Base-by-base conservation (phyloP, 2,113 vertebrate genomes). In the Cheilinus undulatus region DNA sequence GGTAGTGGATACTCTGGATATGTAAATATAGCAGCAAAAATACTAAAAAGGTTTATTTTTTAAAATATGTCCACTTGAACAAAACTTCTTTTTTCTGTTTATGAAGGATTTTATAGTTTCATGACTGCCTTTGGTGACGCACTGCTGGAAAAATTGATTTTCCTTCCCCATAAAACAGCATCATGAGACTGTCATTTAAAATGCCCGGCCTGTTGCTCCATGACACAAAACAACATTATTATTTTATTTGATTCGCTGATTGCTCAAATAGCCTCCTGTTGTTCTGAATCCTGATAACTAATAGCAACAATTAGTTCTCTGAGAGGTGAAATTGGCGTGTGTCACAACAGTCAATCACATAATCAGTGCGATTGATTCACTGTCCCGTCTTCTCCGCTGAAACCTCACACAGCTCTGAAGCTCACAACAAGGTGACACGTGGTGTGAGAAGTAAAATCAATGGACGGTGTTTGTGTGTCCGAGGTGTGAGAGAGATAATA, bases 401-500 rank as follows among this genome's bases (percentile, higher is more conserved):
- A 52, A n/a, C 52, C 22, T 22, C 12, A 17, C 53, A 2, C 6
- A 5, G 28, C 26, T 5, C 30, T 32, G 6, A 32, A 2, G 10
- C 10, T 34, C 2, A 34, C 28, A 66, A 32, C 4, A 4, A 49
- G n/a, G 13, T 28, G 0, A 38, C 51, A 5, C 24, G 27, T 10
- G 27, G 3, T 9, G 28, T 5, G 2, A n/a, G 5, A 5, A 17
- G 3, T 11, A 26, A 22, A 40, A 48, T 60, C 54, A 19, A 13
- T 24, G 27, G 20, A 26, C 1, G 42, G 51, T 56, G 8, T 12
- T 50, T 28, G 17, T 11, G 22, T 54, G 57, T 2, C 4, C 15
- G 58, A 53, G n/a, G 67, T 52, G 61, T 43, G 50, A 11, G 71
- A 50, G 28, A 19, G 73, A 76, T 76, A 73, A 76, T 42, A 34